Percentiles rank a stretch among this genome's conserved stretches.
Conservation (phyloP, 2,113 vertebrate species). For the Syngnathus floridae region DNA sequence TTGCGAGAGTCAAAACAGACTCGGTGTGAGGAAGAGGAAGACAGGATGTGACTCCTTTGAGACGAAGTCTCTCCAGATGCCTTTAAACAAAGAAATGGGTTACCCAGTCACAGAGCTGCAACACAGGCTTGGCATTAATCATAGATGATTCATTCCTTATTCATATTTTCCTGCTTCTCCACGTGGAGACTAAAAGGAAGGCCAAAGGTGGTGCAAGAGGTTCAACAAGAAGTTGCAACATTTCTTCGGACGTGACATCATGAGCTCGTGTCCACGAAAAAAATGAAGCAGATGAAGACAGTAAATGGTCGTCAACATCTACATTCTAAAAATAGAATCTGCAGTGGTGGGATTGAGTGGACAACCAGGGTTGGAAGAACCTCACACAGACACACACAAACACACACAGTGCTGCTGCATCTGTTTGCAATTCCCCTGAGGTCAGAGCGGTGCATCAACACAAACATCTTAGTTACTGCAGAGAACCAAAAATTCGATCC, state of each 20-base stretch:
- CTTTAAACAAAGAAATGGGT: conserved; percentile 45
- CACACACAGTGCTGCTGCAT: conserved; percentile 30
- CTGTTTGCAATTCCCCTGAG: conserved; percentile 35
- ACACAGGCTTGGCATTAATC: conserved; percentile 34
- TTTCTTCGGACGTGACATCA: conserved; percentile 37
- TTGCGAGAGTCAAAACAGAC: conserved; percentile 8
- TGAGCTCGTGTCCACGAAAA: conserved; percentile 8
- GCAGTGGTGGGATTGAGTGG: conserved; percentile 15
- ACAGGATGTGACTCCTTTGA: conserved; percentile 28
- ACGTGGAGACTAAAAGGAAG: conserved; percentile 8
- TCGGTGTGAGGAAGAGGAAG: background rate
- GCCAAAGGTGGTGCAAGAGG: conserved; percentile 11
- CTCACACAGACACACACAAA: conserved; percentile 17
- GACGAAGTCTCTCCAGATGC: conserved; percentile 19
- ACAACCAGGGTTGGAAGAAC: background rate
- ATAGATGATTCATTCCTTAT: conserved; percentile 37
- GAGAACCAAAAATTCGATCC: background rate
- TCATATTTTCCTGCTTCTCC: conserved; percentile 20
- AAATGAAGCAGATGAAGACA: too few relatives aligned
- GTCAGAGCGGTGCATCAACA: conserved; percentile 23
- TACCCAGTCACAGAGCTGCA: conserved; percentile 45
- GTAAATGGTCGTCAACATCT: too few relatives aligned
- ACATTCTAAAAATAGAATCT: conserved; percentile 36
- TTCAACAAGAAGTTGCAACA: background rate
- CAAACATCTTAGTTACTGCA: conserved; percentile 25